Evolutionary conservation across 2,113 vertebrate genomes (phyloP).

Genomic region (Xenus cinereus): DNA sequence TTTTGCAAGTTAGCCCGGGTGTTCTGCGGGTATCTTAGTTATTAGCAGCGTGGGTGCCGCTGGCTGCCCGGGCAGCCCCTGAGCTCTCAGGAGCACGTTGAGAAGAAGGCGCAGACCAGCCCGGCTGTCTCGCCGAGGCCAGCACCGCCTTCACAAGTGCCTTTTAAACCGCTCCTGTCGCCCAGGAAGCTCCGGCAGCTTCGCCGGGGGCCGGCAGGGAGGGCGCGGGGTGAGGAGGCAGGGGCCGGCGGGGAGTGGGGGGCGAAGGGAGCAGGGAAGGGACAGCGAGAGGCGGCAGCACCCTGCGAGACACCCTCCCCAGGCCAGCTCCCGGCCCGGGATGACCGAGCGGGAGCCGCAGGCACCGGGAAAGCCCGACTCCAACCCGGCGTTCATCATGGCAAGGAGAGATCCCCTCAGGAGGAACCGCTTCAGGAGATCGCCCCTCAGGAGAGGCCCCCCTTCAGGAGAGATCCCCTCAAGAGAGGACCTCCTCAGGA

Average conservation of each 20-base stretch:
- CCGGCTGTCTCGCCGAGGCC: neutral
- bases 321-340: neutral
- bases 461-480: neutral
- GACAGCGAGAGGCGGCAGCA: too few species aligned
- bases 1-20: too few species aligned
- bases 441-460: neutral
- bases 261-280: neutral
- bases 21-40: rapidly evolving
- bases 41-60: neutral
- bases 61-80: neutral
- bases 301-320: neutral
- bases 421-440: too few species aligned
- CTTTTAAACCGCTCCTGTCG: neutral
- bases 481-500: too few species aligned
- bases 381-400: neutral
- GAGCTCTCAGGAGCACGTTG: neutral
- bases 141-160: neutral
- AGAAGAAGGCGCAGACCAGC: neutral
- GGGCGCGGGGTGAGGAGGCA: neutral
- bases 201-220: neutral
- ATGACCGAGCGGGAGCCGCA: neutral
- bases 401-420: neutral
- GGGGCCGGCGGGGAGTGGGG: too few species aligned
- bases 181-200: neutral
- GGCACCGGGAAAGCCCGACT: neutral